Percentiles rank a stretch among this genome's conserved stretches.
Evolutionary conservation across 30 jellyfish, hydroid and myxozoan genomes (phyloP).

Genomic region (Morbakka virulenta): DNA sequence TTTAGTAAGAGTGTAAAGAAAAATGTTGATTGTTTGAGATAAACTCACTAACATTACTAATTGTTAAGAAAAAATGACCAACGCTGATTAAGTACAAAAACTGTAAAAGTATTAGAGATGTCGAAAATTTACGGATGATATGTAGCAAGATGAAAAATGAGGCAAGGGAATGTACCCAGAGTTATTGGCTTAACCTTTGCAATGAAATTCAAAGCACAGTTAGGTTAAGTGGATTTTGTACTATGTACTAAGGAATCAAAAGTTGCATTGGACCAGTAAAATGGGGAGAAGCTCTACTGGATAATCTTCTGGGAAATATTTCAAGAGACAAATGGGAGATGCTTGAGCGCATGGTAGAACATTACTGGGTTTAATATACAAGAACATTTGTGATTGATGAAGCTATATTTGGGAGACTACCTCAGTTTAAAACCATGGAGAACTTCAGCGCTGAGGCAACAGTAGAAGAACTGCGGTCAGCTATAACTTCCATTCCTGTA

Average conservation of each 20-base stretch:
- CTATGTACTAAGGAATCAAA: neutral
- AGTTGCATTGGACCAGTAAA: neutral
- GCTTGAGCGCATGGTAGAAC: neutral
- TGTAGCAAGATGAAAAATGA: neutral
- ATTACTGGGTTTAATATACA: neutral
- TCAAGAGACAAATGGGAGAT: neutral
- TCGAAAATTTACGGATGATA: too few relatives aligned
- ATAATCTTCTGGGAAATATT: neutral
- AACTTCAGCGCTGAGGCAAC: neutral
- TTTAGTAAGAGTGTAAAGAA: constrained; percentile 1
- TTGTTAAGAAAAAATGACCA: constrained; percentile 12
- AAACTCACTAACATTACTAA: neutral
- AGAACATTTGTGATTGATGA: neutral
- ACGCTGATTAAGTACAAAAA: neutral
- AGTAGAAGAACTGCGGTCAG: neutral
- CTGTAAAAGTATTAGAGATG: neutral
- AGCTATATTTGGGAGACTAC: neutral
- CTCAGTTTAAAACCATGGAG: neutral
- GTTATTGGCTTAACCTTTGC: neutral
- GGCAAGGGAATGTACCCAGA: constrained; percentile 6
- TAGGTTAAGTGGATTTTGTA: neutral
- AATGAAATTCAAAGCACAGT: neutral
- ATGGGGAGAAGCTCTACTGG: neutral
- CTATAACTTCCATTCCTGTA: neutral
- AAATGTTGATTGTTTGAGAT: constrained; percentile 19